Evolutionary conservation across 2,797 vertebrate species (phyloP).

Genomic region (Netta rufina): DNA sequence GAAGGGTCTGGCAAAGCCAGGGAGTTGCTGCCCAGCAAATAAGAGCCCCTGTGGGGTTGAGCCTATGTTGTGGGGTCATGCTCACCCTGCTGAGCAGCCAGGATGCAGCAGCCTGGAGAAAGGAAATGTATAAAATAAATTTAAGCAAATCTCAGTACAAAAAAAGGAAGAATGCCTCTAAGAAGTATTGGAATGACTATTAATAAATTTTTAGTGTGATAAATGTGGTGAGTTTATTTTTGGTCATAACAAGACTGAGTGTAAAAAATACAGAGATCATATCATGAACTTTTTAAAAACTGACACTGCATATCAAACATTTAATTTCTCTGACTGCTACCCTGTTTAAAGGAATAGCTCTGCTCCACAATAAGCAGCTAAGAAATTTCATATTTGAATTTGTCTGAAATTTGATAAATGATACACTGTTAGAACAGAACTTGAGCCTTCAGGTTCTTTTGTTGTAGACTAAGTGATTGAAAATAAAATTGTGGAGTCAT

Average conservation of each 20-base stretch:
- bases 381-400: background rate
- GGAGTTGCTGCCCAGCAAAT: rapidly evolving
- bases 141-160: background rate
- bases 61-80: rapidly evolving
- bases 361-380: background rate
- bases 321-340: background rate
- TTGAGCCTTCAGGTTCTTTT: background rate
- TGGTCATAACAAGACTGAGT: background rate
- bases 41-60: background rate
- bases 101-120: background rate
- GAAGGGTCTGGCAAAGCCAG: background rate
- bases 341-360: background rate
- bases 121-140: background rate
- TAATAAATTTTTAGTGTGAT: background rate
- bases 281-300: background rate
- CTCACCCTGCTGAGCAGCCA: background rate
- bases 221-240: background rate
- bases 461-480: background rate
- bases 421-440: background rate
- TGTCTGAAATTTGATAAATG: background rate
- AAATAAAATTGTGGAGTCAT: background rate
- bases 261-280: background rate
- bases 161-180: background rate
- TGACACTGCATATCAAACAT: background rate
- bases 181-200: background rate